A percentile compares a stretch with the other conserved stretches of the same genome.
These are phyloP conservation scores for Bostrychus sinensis DNA, from an alignment of 2,113 vertebrate species.

Conservation along the genomic window DNA sequence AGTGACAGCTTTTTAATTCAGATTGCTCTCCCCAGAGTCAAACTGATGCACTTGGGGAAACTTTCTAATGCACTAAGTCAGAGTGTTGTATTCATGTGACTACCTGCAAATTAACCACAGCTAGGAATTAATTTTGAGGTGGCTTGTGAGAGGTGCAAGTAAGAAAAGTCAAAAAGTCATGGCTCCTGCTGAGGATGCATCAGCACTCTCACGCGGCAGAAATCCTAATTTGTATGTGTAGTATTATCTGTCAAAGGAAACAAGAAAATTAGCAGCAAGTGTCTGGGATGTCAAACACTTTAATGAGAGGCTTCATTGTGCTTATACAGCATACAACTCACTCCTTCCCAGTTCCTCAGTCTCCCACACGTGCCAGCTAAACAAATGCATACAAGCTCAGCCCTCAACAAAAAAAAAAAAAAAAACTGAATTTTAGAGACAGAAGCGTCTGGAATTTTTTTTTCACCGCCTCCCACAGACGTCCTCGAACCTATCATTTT, in stretches of 20 bases:
- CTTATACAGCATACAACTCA: conserved; percentile 18
- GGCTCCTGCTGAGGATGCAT: neutral
- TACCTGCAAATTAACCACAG: neutral
- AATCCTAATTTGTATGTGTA: conserved; percentile 1
- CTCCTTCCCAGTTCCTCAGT: conserved; percentile 8
- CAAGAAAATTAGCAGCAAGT: conserved; percentile 26
- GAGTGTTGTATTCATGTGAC: too few relatives aligned
- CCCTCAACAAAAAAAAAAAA: conserved; percentile 39
- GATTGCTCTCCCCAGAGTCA: neutral
- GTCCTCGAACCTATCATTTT: conserved; percentile 83
- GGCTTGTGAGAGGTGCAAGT: neutral
- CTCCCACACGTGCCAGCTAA: conserved; percentile 31
- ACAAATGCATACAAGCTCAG: conserved; percentile 39
- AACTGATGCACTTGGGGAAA: neutral
- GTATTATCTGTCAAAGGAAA: conserved; percentile 30
- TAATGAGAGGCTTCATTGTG: conserved; percentile 27
- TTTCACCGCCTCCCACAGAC: conserved; percentile 79
- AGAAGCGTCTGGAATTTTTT: conserved; percentile 71
- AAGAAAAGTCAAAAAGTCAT: neutral
- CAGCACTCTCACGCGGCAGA: conserved; percentile 3
- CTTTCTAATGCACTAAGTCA: too few relatives aligned
- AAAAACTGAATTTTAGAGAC: conserved; percentile 54
- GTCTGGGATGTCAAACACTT: conserved; percentile 39
- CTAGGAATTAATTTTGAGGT: neutral
- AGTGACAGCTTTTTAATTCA: neutral